Conservation (phyloP, 2,888 invertebrate genomes). For the Scaptomyza flava region DNA sequence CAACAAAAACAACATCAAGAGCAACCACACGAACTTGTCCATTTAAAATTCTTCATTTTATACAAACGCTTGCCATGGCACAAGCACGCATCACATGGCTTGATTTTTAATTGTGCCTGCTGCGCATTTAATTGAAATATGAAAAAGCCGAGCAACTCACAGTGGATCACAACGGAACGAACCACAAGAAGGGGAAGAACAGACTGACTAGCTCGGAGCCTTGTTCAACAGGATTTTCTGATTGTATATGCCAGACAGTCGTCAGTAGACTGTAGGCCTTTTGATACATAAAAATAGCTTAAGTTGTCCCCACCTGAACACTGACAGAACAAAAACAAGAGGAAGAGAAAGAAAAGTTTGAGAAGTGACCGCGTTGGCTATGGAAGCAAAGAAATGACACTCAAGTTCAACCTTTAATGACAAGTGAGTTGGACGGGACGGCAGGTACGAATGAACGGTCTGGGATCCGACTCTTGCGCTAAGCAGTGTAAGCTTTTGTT, state of each 20-base stretch:
- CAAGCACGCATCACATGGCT: slow-evolving; percentile 64
- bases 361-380: slow-evolving; percentile 30
- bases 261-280: slow-evolving; percentile 63
- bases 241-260: slow-evolving; percentile 46
- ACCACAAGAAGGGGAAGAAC: slow-evolving; percentile 25
- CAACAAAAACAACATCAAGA: slow-evolving; percentile 34
- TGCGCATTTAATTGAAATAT: slow-evolving; percentile 68
- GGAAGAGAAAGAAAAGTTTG: slow-evolving; percentile 40
- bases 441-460: slow-evolving; percentile 5
- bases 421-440: slow-evolving; percentile 36
- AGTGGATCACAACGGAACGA: slow-evolving; percentile 31
- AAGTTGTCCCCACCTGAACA: slow-evolving; percentile 67
- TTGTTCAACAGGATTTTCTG: slow-evolving; percentile 59
- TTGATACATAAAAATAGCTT: slow-evolving; percentile 71
- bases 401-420: slow-evolving; percentile 67
- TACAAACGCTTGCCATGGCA: slow-evolving; percentile 57
- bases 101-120: slow-evolving; percentile 71
- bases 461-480: slow-evolving; percentile 57
- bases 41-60: slow-evolving; percentile 67
- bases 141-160: slow-evolving; percentile 47
- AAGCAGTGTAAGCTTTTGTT: slow-evolving; percentile 62
- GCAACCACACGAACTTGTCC: slow-evolving; percentile 51
- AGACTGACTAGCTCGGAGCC: slow-evolving; percentile 12
- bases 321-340: neutral
- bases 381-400: slow-evolving; percentile 61